Percentiles rank a stretch among this genome's conserved stretches.
phyloP scores from a whole-genome alignment of 2,113 vertebrate species.

The Bolborhynchus lineola region DNA sequence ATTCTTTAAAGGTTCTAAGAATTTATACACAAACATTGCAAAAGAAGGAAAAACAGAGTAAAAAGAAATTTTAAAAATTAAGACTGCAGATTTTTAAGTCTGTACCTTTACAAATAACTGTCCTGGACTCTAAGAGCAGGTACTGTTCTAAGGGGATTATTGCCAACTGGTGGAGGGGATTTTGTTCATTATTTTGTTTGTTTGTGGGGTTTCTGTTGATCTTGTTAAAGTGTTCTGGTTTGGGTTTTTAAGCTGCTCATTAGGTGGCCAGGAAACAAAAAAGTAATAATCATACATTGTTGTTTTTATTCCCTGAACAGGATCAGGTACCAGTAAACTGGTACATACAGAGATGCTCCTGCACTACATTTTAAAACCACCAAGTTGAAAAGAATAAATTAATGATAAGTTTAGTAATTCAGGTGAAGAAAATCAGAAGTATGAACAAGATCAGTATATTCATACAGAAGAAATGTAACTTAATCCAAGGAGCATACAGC shows the following conservation, averaged over 20 bases:
- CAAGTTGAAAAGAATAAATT: not conserved
- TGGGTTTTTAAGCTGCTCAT: not conserved
- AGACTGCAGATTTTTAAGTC: not conserved
- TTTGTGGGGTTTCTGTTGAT: not conserved
- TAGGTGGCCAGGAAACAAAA: not conserved
- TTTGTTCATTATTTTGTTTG: not conserved
- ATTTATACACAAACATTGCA: no score
- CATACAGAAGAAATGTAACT: not conserved
- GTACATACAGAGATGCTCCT: not conserved
- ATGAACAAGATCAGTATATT: not conserved
- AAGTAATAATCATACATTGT: not conserved
- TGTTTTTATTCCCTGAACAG: not conserved
- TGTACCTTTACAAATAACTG: not conserved
- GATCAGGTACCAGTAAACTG: not conserved
- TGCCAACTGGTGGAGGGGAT: fast-evolving
- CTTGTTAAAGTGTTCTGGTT: not conserved
- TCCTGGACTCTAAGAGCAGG: not conserved
- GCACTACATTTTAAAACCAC: not conserved
- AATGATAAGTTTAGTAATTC: not conserved
- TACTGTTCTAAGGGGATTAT: not conserved
- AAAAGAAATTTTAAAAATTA: not conserved
- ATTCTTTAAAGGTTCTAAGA: not conserved
- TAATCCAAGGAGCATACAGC: not conserved
- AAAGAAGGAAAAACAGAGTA: not conserved
- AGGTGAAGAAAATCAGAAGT: not conserved